Percentiles rank a stretch among this genome's conserved stretches.
phyloP scores from a whole-genome alignment of 2,888 invertebrate species.

The Sussaba pulchella region DNA sequence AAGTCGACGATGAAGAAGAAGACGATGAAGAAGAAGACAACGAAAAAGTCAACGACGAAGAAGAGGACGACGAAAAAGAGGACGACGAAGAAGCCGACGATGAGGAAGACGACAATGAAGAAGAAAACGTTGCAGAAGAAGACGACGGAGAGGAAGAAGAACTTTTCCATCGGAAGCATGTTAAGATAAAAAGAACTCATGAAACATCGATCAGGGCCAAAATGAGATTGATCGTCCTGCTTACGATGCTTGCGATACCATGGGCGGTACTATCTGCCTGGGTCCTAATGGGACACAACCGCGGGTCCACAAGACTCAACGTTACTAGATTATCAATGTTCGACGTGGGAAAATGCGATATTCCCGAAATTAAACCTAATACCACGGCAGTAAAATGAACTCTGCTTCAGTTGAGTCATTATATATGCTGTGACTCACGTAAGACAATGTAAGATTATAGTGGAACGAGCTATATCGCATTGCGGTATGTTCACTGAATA shows the following conservation, averaged over 20 bases:
- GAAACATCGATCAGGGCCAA: too few species aligned
- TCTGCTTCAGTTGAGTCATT: not conserved
- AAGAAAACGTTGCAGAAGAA: too few species aligned
- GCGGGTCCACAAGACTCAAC: not conserved
- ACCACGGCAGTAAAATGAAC: not conserved
- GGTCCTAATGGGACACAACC: not conserved
- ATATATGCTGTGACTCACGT: not conserved
- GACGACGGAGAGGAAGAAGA: too few species aligned
- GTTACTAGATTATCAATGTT: not conserved
- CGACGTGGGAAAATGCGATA: not conserved
- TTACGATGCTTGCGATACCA: not conserved
- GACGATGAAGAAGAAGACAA: too few species aligned
- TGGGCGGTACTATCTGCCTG: slow-evolving; percentile 5
- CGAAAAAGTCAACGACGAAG: too few species aligned
- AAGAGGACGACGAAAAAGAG: too few species aligned
- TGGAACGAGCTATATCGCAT: not conserved
- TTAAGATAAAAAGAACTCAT: too few species aligned
- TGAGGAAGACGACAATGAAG: too few species aligned
- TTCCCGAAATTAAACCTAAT: not conserved
- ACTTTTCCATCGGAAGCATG: too few species aligned
- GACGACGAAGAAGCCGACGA: too few species aligned
- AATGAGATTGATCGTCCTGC: too few species aligned
- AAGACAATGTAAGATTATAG: not conserved
- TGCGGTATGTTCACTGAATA: not conserved
- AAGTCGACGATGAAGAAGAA: too few species aligned